Base-by-base conservation (phyloP, 2,888 invertebrate genomes). In the Stenotaenia linearis region DNA sequence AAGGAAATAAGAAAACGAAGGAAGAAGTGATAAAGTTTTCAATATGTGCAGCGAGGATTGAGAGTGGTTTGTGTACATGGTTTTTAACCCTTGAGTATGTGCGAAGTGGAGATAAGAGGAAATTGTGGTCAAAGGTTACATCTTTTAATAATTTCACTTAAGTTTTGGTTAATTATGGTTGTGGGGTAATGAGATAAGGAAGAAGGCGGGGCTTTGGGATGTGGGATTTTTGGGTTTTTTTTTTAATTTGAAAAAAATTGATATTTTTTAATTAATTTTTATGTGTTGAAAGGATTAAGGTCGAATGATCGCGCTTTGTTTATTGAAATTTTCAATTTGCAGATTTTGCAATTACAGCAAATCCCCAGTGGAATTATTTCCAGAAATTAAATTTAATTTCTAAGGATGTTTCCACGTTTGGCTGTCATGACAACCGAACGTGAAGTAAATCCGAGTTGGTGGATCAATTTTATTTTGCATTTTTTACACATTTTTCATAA, bases 71-170 rank as follows among this genome's bases (percentile, higher is more conserved):
- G 21, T n/a, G 50, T 50, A 21, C 6, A 50, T 50, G 5, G 21
- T 12, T 69, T 28, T 25, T 69, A 69, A 69, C 69, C 69, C 69
- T 69, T 28, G 12, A 10, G 28, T 28, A 15, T 28, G 69, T 69
- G 69, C 15, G 69, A 12, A 28, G 25, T 28, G 12, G 25, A 69
- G 69, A 69, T 69, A 69, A 69, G 25, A 69, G 69, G 69, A 69
- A 69, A 69, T 69, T 69, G 69, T 69, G 69, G 69, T 69, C 69
- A 69, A 28, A 69, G 69, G 69, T 69, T 23, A 28, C 23, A 69
- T 69, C 69, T 25, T 69, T 56, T 69, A 25, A 69, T 69, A 69
- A 28, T 69, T 69, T 69, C 69, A 69, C 69, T 69, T 69, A 69
- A 69, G 25, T 69, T 69, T 69, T 69, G 25, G 28, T 50, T 45